Evolutionary conservation across 2,113 vertebrate species (phyloP).

Genomic region (Gasterosteus nipponicus): DNA sequence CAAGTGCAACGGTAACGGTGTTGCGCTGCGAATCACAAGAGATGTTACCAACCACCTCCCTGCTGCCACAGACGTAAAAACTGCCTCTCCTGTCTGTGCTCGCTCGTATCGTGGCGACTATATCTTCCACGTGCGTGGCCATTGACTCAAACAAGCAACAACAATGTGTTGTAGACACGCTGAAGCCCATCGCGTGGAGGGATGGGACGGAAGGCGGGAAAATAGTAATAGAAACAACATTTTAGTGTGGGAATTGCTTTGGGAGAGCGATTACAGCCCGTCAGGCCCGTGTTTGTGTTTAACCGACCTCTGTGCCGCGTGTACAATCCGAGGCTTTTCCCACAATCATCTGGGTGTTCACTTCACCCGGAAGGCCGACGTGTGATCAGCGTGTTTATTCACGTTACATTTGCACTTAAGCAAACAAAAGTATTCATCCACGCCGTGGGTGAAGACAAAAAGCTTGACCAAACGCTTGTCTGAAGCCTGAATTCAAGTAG

Average conservation of each 20-base stretch:
- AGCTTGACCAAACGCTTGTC: neutral
- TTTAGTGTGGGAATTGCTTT: slow-evolving; percentile 44
- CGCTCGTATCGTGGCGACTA: slow-evolving; percentile 64
- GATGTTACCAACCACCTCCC: slow-evolving; percentile 37
- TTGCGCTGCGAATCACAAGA: neutral
- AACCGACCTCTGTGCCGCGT: slow-evolving; percentile 30
- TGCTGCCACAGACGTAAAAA: slow-evolving; percentile 46
- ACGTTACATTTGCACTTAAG: neutral
- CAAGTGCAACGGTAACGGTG: slow-evolving; percentile 4
- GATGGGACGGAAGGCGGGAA: neutral
- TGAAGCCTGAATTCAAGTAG: neutral
- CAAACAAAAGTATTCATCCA: neutral
- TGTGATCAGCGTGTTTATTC: slow-evolving; percentile 11
- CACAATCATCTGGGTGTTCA: slow-evolving; percentile 31
- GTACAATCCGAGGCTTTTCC: slow-evolving; percentile 30
- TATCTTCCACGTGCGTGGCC: slow-evolving; percentile 54
- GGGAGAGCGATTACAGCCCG: slow-evolving; percentile 60
- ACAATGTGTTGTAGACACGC: slow-evolving; percentile 60
- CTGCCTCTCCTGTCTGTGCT: slow-evolving; percentile 52
- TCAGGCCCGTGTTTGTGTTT: slow-evolving; percentile 28
- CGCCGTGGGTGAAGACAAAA: neutral
- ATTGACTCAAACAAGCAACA: slow-evolving; percentile 38
- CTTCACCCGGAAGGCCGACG: slow-evolving; percentile 14
- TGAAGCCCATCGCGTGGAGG: slow-evolving; percentile 24
- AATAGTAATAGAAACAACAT: slow-evolving; percentile 15